Conservation (phyloP, 2,797 vertebrate species). For the Semaprochilodus insignis region DNA sequence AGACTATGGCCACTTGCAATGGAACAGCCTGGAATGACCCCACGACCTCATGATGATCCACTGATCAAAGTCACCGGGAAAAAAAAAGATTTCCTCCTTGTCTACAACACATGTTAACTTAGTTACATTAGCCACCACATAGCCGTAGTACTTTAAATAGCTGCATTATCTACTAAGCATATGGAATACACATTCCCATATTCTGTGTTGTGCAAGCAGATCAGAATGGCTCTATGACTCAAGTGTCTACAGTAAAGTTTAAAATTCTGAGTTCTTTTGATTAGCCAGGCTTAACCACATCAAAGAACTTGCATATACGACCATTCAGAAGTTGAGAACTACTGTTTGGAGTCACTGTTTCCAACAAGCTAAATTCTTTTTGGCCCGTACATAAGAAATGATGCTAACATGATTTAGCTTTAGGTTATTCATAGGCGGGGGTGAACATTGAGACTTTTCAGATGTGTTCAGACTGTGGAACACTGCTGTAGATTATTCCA, state of each 20-base stretch:
- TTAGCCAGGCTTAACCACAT: neutral
- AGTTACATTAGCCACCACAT: constrained; percentile 15
- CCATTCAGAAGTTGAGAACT: neutral
- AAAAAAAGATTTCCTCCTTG: constrained; percentile 41
- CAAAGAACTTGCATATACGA: too few species aligned
- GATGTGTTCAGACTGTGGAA: too few species aligned
- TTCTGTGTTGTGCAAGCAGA: neutral
- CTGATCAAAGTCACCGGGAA: constrained; percentile 58
- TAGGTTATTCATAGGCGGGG: too few species aligned
- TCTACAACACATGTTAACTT: constrained; percentile 24
- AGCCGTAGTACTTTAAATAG: constrained; percentile 24
- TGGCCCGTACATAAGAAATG: neutral
- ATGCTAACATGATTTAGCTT: too few species aligned
- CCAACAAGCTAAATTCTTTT: neutral
- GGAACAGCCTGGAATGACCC: constrained; percentile 56
- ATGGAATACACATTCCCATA: constrained; percentile 9
- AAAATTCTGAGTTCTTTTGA: neutral
- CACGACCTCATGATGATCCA: constrained; percentile 49
- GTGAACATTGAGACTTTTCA: too few species aligned
- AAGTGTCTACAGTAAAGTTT: neutral
- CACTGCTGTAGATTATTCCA: too few species aligned
- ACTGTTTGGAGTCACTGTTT: too few species aligned
- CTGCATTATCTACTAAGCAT: constrained; percentile 5
- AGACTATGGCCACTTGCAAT: constrained; percentile 50
- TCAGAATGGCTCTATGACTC: neutral